Base-by-base conservation (phyloP, 2,888 invertebrate genomes). In the Coenonympha arcania region DNA sequence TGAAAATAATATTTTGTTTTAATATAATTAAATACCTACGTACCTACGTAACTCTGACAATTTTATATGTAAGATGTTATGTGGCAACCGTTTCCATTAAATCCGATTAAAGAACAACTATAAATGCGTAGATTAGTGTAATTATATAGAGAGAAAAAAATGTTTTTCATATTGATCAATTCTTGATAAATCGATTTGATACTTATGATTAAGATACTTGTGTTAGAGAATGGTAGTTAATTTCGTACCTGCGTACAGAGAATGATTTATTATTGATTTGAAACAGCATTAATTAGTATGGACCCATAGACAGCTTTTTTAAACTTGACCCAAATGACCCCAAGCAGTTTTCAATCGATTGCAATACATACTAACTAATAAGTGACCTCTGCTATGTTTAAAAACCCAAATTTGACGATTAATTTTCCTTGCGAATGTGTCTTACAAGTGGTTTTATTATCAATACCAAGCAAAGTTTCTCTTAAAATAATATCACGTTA, bases 281-380 rank as follows among this genome's bases (percentile, higher is more conserved):
- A 37, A 13, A 37, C 20, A 22, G 19, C 36, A n/a, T n/a, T n/a
- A n/a, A n/a, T 37, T 20, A 11, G 20, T 20, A 20, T n/a, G 5
- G n/a, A 36, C 11, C 3, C 5, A 30, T 30, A 11, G 36, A 3
- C 36, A 41, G 20, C 40, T 34, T 33, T 34, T 33, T 6, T 43
- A 41, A 46, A 50, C 46, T 50, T 46, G 50, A 50, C 46, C 50
- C 20, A 50, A 50, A 36, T 36, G 41, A 9, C 31, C 34, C 4
- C 36, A 22, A 40, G 36, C 36, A 19, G 36, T 36, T 36, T 36
- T 20, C 20, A 20, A 36, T 36, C 20, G 36, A 36, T 36, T 36
- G 36, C 36, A 36, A 36, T 36, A 36, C 9, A 3, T 9, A 26
- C 9, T 28, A 20, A 36, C 30, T n/a, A 18, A 20, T 28, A 13